A percentile compares a stretch with the other conserved stretches of the same genome.
These are phyloP conservation scores for Dicentrarchus labrax DNA, from an alignment of 2,113 vertebrate species.

Conservation along the genomic window DNA sequence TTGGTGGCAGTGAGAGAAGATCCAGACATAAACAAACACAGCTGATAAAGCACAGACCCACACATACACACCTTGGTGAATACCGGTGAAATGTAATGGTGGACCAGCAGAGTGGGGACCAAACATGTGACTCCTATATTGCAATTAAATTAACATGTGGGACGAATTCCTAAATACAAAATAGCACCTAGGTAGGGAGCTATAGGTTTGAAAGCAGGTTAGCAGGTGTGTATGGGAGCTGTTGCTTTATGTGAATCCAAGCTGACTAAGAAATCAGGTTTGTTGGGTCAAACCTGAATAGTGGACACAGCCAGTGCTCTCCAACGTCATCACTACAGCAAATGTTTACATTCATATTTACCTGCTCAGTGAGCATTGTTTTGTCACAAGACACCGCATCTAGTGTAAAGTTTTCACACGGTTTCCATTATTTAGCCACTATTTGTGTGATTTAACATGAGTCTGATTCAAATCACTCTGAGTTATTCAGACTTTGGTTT, in stretches of 20 bases:
- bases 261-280: too few relatives aligned
- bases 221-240: too few relatives aligned
- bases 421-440: too few relatives aligned
- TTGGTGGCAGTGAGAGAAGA: constrained; percentile 51
- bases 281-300: too few relatives aligned
- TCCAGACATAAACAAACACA: constrained; percentile 66
- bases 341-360: neutral
- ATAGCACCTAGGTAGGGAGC: too few relatives aligned
- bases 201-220: too few relatives aligned
- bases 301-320: too few relatives aligned
- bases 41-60: constrained; percentile 7
- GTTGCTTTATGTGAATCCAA: too few relatives aligned
- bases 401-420: neutral
- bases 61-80: constrained; percentile 7
- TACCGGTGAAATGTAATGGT: constrained; percentile 8
- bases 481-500: neutral
- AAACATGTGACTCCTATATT: neutral
- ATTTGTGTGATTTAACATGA: neutral
- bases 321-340: neutral
- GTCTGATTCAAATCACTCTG: neutral
- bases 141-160: neutral
- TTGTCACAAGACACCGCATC: neutral
- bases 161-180: neutral
- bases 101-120: neutral
- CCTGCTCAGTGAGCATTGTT: too few relatives aligned